Percentiles rank a stretch among this genome's conserved stretches.
Conservation (phyloP, 2,113 vertebrate genomes). For the Budorcas taxicolor region DNA sequence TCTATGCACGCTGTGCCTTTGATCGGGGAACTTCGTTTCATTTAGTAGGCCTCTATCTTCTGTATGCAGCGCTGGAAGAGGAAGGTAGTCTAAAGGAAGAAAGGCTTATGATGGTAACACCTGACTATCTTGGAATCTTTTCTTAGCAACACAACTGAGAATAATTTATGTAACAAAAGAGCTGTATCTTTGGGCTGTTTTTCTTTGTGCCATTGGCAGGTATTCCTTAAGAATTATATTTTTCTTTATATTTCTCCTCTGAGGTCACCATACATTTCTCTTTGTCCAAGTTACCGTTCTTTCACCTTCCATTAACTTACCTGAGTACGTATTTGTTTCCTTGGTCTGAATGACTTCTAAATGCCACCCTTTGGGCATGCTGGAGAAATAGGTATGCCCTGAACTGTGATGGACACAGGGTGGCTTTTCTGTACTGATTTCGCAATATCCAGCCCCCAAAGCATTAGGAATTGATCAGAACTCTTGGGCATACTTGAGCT, state of each 20-base stretch:
- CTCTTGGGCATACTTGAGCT: not conserved
- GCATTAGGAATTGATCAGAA: not conserved
- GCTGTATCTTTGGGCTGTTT: not conserved
- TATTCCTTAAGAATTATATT: constrained; percentile 9
- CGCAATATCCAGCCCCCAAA: not conserved
- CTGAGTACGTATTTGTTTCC: not conserved
- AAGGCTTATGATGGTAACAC: not conserved
- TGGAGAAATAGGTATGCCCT: not conserved
- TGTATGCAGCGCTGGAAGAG: not conserved
- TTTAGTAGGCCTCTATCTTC: not conserved
- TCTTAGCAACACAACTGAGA: not conserved
- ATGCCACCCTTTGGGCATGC: not conserved
- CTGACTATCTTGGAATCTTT: constrained; percentile 27
- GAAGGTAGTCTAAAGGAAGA: not conserved
- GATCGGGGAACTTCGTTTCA: not conserved
- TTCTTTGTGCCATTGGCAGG: not conserved
- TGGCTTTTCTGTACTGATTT: not conserved
- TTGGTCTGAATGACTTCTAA: not conserved
- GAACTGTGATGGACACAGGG: not conserved
- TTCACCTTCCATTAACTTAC: not conserved
- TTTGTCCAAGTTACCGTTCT: not conserved
- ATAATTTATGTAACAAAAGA: constrained; percentile 12
- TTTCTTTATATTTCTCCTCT: constrained; percentile 21
- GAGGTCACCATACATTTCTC: not conserved
- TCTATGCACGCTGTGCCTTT: not conserved